Base-by-base conservation (phyloP, 2,888 invertebrate genomes). In the Aphrophora alni region DNA sequence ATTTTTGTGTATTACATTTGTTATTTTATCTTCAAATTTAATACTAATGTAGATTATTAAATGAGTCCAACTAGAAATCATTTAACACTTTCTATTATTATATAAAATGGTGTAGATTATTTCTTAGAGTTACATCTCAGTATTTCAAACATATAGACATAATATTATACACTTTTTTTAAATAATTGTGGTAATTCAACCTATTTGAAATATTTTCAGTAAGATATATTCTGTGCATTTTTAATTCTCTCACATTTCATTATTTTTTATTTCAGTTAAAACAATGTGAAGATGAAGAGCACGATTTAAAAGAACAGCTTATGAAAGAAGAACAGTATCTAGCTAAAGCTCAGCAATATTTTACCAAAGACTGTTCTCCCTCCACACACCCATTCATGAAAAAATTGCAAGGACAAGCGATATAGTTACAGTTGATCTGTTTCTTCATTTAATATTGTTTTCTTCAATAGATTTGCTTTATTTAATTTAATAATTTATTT, bases 211-310 rank as follows among this genome's bases (percentile, higher is more conserved):
- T 21, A 68, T 21, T 68, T 21, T 68, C 68, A 68, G 3, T 68
- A 5, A 3, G 14, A 12, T 21, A 44, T 71, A 10, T 25, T 71
- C 17, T 8, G 24, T 26, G 5, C 3, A 71, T 17, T n/a, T n/a
- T 33, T 33, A 33, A 33, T 33, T 33, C 17, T 10, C 12, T 71
- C 3, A 17, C 12, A 28, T 72, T 27, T 17, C 14, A 73, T 26
- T 73, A 28, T 27, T 7, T 21, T 73, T 73, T 28, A n/a, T 74
- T 74, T 33, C 25, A 79, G 78, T 28, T 79, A 68, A 79, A 79
- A 28, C 74, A 79, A 24, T 79, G 78, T 38, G 78, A 79, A 25
- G 78, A 79, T 38, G 78, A 79, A 68, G 78, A 79, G 68, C 38
- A 68, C n/a, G 38, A 59, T 28, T 25, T 74, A 28, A 73, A 72